Evolutionary conservation across 2,113 vertebrate genomes (phyloP), one percentile per base, ranked within the genome.

Genomic region (Erinaceus europaeus): DNA sequence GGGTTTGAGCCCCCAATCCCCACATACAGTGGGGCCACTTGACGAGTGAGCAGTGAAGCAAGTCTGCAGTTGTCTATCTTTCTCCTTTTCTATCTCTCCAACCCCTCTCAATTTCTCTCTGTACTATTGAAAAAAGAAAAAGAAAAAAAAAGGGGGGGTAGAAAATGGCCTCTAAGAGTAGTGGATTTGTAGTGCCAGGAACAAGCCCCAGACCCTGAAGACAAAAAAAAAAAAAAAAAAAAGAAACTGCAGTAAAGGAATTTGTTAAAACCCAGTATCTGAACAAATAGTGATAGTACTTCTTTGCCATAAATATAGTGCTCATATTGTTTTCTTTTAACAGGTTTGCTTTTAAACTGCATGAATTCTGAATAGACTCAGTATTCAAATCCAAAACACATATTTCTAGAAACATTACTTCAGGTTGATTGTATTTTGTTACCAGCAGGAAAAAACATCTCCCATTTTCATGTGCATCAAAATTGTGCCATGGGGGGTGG

Each of bases 381-480:
- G 2, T 87, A 75, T 92, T 92, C 78, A 90, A 93, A 80, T 92
- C 85, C 79, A 92, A 88, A 91, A 74, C 34, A 88, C 55, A 42
- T 46, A 89, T 93, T 92, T 94, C 62, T 93, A 36, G 90, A 85
- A 91, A 65, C 36, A 50, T 80, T 77, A 65, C 72, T 93, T 80
- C 68, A 62, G 36, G 79, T 90, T 65, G 92, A 91, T 87, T 29
- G 0, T 84, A 94, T 94, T 92, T 94, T 76, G 74, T 73, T 90
- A 80, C 62, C 91, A 94, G 88, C 48, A 73, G 86, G 17, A 5
- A 25, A 57, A 64, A 89, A 90, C 84, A 62, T 9, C 71, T 83
- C 80, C 88, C 23, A 42, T 84, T 92, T 93, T 68, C n/a, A 73
- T 65, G 65, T 46, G 55, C 61, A 68, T 32, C 1, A 7, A 75